phyloP scores from a whole-genome alignment of 1,140 invertebrate species.

The Drosophila triauraria region DNA sequence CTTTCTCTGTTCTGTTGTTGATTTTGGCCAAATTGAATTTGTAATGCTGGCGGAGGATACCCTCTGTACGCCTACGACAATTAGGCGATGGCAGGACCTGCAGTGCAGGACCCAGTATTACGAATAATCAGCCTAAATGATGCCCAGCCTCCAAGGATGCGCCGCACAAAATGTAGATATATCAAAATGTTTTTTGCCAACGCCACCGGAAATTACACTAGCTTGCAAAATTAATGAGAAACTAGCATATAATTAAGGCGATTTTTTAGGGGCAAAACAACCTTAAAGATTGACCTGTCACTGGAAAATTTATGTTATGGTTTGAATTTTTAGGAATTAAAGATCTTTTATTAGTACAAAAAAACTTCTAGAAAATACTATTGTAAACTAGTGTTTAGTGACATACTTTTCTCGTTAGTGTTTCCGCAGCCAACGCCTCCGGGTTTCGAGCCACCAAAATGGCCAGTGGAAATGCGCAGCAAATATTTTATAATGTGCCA shows the following conservation, averaged over 20 bases:
- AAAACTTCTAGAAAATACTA: not conserved
- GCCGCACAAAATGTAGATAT: constrained; percentile 8
- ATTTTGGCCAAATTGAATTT: constrained; percentile 66
- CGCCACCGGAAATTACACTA: constrained; percentile 43
- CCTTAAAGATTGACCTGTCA: not conserved
- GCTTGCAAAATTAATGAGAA: constrained; percentile 3
- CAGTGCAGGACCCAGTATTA: constrained; percentile 21
- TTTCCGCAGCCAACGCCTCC: constrained; percentile 45
- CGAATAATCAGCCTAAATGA: constrained; percentile 61
- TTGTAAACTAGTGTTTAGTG: constrained; percentile 1
- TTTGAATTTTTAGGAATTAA: not conserved
- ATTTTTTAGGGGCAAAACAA: not conserved
- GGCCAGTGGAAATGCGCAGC: constrained; percentile 24
- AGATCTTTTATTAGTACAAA: not conserved
- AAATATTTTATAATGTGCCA: constrained; percentile 57
- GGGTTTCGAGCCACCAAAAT: constrained; percentile 20
- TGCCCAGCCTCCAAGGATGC: constrained; percentile 11
- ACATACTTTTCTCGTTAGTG: constrained; percentile 67
- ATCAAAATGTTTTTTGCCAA: constrained; percentile 27
- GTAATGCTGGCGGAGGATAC: constrained; percentile 27
- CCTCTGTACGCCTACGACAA: constrained; percentile 28
- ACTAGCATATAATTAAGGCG: not conserved
- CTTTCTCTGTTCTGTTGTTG: constrained; percentile 18
- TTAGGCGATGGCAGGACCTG: constrained; percentile 25
- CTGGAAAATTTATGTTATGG: no score